These are phyloP conservation scores for Myocastor coypus DNA, from an alignment of 2,113 vertebrate species.

Conservation along the genomic window DNA sequence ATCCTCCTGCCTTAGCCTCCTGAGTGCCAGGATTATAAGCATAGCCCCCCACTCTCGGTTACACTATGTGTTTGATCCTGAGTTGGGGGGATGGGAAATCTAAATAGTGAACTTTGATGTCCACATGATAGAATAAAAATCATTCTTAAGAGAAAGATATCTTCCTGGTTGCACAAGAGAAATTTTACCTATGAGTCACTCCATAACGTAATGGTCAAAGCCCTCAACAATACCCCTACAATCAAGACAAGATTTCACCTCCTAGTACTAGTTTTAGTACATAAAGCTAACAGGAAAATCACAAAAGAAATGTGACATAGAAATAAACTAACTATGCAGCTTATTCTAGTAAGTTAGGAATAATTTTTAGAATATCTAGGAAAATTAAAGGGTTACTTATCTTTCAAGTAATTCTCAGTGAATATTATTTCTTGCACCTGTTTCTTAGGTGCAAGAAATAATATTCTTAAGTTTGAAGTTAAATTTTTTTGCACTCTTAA, in stretches of 20 bases:
- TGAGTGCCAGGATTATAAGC: not conserved
- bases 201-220: slow-evolving; percentile 27
- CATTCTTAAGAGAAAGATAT: slow-evolving; percentile 50
- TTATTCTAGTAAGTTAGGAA: not conserved
- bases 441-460: no score
- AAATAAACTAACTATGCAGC: not conserved
- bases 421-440: not conserved
- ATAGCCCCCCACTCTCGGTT: not conserved
- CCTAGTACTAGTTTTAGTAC: slow-evolving; percentile 1
- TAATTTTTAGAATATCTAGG: not conserved
- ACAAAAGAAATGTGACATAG: slow-evolving; percentile 12
- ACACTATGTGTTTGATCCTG: slow-evolving; percentile 22
- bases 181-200: slow-evolving; percentile 47
- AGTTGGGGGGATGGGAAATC: slow-evolving; percentile 20
- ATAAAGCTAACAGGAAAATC: not conserved
- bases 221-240: not conserved
- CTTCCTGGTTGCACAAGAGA: slow-evolving; percentile 40
- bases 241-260: slow-evolving; percentile 4
- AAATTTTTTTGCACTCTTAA: not conserved
- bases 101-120: slow-evolving; percentile 42
- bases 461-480: no score
- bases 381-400: not conserved
- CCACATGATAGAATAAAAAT: slow-evolving; percentile 41
- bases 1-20: not conserved
- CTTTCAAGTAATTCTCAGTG: not conserved